Evolutionary conservation across 2,797 vertebrate genomes (phyloP), one percentile per base, ranked within the genome.

Genomic region (Spheniscus humboldti): DNA sequence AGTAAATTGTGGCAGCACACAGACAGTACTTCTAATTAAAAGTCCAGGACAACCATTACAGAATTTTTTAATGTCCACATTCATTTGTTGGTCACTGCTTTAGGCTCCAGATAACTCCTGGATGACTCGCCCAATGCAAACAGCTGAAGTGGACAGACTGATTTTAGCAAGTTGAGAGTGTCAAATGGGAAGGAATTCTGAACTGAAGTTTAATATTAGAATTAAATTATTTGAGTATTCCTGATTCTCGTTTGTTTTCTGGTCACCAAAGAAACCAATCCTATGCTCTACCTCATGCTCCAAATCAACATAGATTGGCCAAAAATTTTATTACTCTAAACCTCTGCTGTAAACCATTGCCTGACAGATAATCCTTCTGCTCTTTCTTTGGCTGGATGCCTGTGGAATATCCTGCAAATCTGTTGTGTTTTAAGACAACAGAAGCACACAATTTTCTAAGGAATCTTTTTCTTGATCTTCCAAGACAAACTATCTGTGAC

Each of bases 381-480:
- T 39, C 86, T 75, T 80, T 82, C 52, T 75, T 90, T 95, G 90
- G 64, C 88, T 57, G 69, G 50, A 60, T 90, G 62, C 85, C 79
- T 90, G 43, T 45, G 73, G 50, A 86, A 84, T 43, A 87, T 74
- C 63, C 57, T 94, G 56, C 37, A 77, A 73, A 88, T 85, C 52
- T 94, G 27, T 76, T 94, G 69, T 86, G 68, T 81, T 95, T 92
- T 94, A 76, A 84, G 64, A 67, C 68, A 88, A 83, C 1, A 52
- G 74, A 73, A 90, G 59, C 74, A 88, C 68, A 88, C n/a, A 27
- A 2, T 94, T 95, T 92, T 82, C 60, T 66, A 45, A 94, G 75
- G 90, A 92, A 93, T 96, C 35, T 35, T 94, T 94, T 79, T 88
- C 71, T 86, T 92, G 62, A 71, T 75, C 60, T 89, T 94, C 93